A percentile compares a stretch with the other conserved stretches of the same genome.
Evolutionary conservation across 2,888 invertebrate species (phyloP).

Genomic region (Napeogenes inachia): DNA sequence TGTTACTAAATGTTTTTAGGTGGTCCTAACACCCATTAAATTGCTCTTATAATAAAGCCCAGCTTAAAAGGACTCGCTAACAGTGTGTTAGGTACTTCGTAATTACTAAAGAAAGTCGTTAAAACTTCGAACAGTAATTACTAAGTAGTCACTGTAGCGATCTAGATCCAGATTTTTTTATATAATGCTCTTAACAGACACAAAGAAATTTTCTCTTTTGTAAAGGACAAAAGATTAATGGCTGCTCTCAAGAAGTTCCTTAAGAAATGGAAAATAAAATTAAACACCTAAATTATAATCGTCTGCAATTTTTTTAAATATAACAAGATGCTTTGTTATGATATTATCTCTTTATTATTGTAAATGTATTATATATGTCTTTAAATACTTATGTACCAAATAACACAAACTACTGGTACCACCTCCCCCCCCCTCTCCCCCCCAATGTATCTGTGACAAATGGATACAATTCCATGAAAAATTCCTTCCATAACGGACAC

Average conservation of each 20-base stretch:
- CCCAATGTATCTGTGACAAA: too few relatives aligned
- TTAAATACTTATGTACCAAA: too few relatives aligned
- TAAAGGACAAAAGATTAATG: conserved; percentile 25
- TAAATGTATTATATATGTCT: too few relatives aligned
- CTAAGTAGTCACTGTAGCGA: conserved; percentile 17
- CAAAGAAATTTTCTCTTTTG: conserved; percentile 17
- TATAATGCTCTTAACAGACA: conserved; percentile 6
- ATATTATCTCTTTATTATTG: too few relatives aligned
- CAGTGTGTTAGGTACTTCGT: conserved; percentile 24
- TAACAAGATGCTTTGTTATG: too few relatives aligned
- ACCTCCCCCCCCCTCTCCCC: too few relatives aligned
- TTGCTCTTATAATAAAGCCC: conserved; percentile 23
- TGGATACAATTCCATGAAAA: conserved; percentile 21
- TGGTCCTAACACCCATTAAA: conserved; percentile 19
- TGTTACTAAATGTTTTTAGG: conserved; percentile 12
- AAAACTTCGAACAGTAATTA: conserved; percentile 25
- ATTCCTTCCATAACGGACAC: conserved; percentile 37
- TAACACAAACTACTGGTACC: too few relatives aligned
- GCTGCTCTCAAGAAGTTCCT: conserved; percentile 12
- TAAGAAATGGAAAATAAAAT: conserved; percentile 12
- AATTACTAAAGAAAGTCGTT: conserved; percentile 23
- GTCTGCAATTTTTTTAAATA: too few relatives aligned
- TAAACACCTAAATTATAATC: neutral
- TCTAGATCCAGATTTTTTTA: neutral
- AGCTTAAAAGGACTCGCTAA: conserved; percentile 22